These are phyloP conservation scores for Boleophthalmus pectinirostris DNA, from an alignment of 2,113 vertebrate species.

Conservation along the genomic window DNA sequence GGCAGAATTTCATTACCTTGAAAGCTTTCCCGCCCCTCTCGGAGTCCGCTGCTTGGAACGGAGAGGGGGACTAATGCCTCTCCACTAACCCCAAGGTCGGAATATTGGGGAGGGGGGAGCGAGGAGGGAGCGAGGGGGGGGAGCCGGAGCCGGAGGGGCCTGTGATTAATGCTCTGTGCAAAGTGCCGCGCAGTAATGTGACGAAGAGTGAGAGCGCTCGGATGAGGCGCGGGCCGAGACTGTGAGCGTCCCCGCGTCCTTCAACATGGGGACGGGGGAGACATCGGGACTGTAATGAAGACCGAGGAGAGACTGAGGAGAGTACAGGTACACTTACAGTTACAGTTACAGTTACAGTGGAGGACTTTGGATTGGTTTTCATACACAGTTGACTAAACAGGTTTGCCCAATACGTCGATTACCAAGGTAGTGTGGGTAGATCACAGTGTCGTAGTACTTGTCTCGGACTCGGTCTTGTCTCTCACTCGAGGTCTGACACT, in stretches of 20 bases:
- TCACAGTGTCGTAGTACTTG: too few relatives aligned
- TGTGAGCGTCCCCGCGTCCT: conserved; percentile 65
- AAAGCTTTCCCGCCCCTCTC: conserved; percentile 77
- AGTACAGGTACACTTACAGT: too few relatives aligned
- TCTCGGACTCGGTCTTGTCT: too few relatives aligned
- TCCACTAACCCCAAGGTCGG: conserved; percentile 84
- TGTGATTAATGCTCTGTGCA: conserved; percentile 83
- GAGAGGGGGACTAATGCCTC: conserved; percentile 82
- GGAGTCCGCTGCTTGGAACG: conserved; percentile 74
- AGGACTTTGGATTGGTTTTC: too few relatives aligned
- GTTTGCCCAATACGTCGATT: too few relatives aligned
- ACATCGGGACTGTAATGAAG: conserved; percentile 70
- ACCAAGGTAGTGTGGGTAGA: too few relatives aligned
- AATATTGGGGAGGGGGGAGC: conserved; percentile 77
- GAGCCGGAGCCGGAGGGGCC: conserved; percentile 72
- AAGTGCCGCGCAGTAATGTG: conserved; percentile 77
- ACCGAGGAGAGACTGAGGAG: background rate
- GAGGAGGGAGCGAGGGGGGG: too few relatives aligned
- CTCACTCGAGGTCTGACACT: too few relatives aligned
- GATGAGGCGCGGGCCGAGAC: background rate
- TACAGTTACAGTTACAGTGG: too few relatives aligned
- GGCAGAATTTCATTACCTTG: conserved; percentile 85
- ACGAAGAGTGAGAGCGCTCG: conserved; percentile 11
- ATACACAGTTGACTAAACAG: too few relatives aligned
- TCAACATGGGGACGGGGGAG: conserved; percentile 69